These are phyloP conservation scores for Sphaerophoria taeniata DNA, from an alignment of 2,888 invertebrate species.

Conservation along the genomic window DNA sequence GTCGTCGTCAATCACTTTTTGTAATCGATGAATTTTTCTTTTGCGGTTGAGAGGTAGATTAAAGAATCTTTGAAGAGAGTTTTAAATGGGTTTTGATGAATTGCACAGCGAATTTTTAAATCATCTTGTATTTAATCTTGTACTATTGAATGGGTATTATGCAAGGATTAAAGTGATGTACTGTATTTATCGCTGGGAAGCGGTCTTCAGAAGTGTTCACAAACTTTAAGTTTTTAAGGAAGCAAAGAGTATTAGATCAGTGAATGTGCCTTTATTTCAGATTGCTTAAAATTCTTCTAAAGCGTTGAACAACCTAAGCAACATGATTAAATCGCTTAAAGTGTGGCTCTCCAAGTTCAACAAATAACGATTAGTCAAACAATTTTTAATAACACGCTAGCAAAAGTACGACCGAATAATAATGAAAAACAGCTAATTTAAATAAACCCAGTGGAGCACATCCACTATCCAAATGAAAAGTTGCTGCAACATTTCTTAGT, in stretches of 20 bases:
- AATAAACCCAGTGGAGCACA: constrained; percentile 22
- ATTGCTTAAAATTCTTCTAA: no score
- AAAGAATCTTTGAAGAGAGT: constrained; percentile 10
- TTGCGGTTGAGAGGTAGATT: constrained; percentile 36
- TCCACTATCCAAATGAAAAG: not conserved
- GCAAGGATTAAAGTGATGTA: not conserved
- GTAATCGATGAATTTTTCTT: constrained; percentile 32
- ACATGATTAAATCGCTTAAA: not conserved
- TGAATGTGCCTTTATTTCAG: no score
- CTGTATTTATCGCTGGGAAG: not conserved
- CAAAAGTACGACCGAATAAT: not conserved
- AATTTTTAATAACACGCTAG: constrained; percentile 13
- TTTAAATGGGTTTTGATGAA: constrained; percentile 32
- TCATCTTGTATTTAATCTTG: not conserved
- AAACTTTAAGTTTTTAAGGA: no score
- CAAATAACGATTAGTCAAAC: constrained; percentile 19
- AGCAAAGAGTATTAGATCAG: no score
- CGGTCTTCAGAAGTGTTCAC: not conserved
- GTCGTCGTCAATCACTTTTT: constrained; percentile 29
- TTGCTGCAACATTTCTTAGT: not conserved
- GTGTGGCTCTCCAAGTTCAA: not conserved
- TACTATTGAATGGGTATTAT: not conserved
- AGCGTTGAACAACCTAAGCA: not conserved
- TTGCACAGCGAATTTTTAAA: constrained; percentile 1
- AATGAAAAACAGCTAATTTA: not conserved